A percentile compares a stretch with the other conserved stretches of the same genome.
phyloP scores from a whole-genome alignment of 2,888 invertebrate genomes.

The Nymphalis polychloros region DNA sequence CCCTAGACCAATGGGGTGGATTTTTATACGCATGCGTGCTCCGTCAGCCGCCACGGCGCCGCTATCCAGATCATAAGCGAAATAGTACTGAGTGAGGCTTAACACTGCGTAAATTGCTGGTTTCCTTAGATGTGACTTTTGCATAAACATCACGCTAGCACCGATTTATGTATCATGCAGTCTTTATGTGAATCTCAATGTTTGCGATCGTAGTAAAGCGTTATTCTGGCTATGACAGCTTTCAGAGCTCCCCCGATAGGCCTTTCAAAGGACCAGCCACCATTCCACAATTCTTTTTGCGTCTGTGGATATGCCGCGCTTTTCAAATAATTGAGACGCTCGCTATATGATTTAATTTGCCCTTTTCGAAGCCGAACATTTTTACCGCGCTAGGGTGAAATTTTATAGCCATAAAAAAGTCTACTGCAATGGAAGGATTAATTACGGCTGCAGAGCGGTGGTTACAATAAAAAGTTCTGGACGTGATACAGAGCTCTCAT shows the following conservation, averaged over 20 bases:
- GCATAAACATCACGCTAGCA: conserved; percentile 42
- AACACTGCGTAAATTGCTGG: conserved; percentile 59
- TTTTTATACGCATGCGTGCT: conserved; percentile 70
- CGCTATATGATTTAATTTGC: conserved; percentile 79
- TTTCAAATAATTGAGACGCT: conserved; percentile 78
- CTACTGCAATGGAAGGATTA: conserved; percentile 35
- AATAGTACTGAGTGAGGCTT: conserved; percentile 45
- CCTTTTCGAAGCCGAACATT: conserved; percentile 65
- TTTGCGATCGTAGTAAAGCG: conserved; percentile 63
- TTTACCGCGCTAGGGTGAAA: conserved; percentile 52
- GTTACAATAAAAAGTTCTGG: conserved; percentile 20
- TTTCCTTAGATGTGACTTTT: conserved; percentile 51
- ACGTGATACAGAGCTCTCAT: conserved; percentile 12
- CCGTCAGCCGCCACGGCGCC: conserved; percentile 75
- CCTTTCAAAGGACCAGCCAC: conserved; percentile 75
- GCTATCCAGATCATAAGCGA: conserved; percentile 52
- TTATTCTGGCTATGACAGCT: conserved; percentile 77
- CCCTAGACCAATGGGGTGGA: conserved; percentile 76
- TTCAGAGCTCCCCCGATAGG: conserved; percentile 74
- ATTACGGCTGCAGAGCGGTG: conserved; percentile 28
- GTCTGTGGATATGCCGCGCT: conserved; percentile 66
- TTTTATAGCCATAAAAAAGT: conserved; percentile 44
- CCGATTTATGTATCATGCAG: conserved; percentile 51
- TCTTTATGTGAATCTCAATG: conserved; percentile 52
- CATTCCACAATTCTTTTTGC: conserved; percentile 68